Conservation (phyloP, 2,888 invertebrate species). For the Gnatocerus cornutus region DNA sequence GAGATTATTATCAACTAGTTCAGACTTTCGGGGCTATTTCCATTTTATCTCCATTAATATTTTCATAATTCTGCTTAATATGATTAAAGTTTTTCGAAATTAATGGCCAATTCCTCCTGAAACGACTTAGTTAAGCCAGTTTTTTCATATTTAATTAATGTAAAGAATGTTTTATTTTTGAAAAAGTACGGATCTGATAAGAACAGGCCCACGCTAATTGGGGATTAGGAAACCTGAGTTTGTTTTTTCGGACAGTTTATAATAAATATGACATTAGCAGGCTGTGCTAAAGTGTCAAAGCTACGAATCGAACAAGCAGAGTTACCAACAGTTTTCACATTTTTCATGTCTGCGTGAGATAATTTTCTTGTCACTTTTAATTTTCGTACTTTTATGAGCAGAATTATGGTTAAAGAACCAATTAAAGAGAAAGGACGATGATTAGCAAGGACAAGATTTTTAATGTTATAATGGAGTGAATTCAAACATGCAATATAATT, state of each 20-base stretch:
- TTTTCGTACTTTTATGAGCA: too few relatives aligned
- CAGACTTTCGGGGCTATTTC: conserved; percentile 2
- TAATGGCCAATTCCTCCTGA: conserved; percentile 3
- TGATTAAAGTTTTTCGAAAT: conserved; percentile 12
- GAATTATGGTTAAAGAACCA: too few relatives aligned
- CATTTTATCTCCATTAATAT: not conserved
- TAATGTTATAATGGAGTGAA: too few relatives aligned
- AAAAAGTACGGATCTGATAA: conserved; percentile 5
- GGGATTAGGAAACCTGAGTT: conserved; percentile 17
- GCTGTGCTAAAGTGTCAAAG: too few relatives aligned
- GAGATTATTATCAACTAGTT: conserved; percentile 17
- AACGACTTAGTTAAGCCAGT: conserved; percentile 4
- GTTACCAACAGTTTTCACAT: too few relatives aligned
- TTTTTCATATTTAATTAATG: conserved; percentile 4
- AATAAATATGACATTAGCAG: conserved; percentile 9
- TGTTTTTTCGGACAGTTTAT: conserved; percentile 1
- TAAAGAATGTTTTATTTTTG: conserved; percentile 6
- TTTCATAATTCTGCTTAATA: conserved; percentile 1
- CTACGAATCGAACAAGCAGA: too few relatives aligned
- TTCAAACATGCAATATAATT: too few relatives aligned
- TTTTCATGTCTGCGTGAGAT: too few relatives aligned
- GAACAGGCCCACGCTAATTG: conserved; percentile 22
- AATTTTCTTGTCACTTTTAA: too few relatives aligned
- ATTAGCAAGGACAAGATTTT: too few relatives aligned
- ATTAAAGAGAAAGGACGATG: too few relatives aligned